phyloP scores from a whole-genome alignment of 2,888 invertebrate species.

The Drosophila buzzatii region DNA sequence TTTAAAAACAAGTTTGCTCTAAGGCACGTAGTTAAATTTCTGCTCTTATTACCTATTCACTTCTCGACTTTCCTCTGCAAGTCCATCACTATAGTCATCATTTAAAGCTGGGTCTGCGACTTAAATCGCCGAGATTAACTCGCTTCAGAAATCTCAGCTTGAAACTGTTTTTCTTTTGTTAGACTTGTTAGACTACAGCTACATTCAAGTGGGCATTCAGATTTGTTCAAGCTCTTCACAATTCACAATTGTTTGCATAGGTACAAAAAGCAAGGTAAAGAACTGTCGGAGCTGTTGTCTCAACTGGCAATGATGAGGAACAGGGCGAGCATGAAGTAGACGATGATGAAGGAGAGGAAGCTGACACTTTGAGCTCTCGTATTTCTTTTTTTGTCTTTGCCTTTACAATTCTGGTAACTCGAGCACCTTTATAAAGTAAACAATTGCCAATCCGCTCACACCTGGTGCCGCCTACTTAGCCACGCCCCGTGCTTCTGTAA shows the following conservation, averaged over 20 bases:
- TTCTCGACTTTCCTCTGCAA: not conserved
- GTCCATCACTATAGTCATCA: too few relatives aligned
- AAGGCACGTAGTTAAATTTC: too few relatives aligned
- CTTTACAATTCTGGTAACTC: slow-evolving; percentile 2
- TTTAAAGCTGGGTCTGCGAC: not conserved
- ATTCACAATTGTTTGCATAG: slow-evolving; percentile 23
- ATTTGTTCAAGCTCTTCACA: slow-evolving; percentile 11
- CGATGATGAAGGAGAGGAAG: not conserved
- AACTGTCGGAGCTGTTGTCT: slow-evolving; percentile 6
- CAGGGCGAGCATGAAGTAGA: not conserved
- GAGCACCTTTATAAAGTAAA: slow-evolving; percentile 6
- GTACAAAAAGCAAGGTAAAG: not conserved
- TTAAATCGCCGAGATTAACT: not conserved
- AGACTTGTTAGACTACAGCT: not conserved
- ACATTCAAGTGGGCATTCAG: slow-evolving; percentile 18
- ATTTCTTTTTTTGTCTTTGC: not conserved
- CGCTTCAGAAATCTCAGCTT: not conserved
- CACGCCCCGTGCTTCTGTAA: slow-evolving; percentile 6
- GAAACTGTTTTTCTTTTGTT: not conserved
- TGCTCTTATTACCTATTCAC: not conserved
- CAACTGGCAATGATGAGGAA: not conserved
- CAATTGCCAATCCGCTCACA: not conserved
- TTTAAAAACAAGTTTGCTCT: not conserved
- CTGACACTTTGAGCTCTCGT: slow-evolving; percentile 18
- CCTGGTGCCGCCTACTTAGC: not conserved